Percentiles rank a stretch among this genome's conserved stretches.
phyloP scores from a whole-genome alignment of 2,888 invertebrate genomes.

The Halictus ligatus region DNA sequence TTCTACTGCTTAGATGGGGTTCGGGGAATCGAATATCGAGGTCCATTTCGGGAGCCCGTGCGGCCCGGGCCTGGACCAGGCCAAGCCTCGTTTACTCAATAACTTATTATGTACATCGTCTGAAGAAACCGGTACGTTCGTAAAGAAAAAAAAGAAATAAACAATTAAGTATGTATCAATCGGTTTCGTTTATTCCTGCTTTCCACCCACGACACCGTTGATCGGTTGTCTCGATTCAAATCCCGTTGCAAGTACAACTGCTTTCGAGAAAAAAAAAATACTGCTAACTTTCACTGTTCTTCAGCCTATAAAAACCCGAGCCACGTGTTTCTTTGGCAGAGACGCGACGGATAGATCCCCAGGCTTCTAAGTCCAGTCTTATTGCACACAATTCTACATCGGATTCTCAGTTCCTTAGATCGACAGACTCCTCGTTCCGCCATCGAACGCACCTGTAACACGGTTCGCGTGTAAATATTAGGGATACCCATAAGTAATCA shows the following conservation, averaged over 20 bases:
- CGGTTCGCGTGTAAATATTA: conserved; percentile 11
- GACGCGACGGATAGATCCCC: too few relatives aligned
- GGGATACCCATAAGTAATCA: too few relatives aligned
- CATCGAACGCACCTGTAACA: conserved; percentile 62
- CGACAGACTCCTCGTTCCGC: conserved; percentile 68
- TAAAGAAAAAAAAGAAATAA: conserved; percentile 81
- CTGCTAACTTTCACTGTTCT: neutral
- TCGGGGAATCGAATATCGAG: conserved; percentile 1
- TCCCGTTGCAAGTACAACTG: too few relatives aligned
- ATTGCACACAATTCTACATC: too few relatives aligned
- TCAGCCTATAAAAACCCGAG: neutral
- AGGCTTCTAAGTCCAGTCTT: too few relatives aligned
- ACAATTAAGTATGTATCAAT: conserved; percentile 82
- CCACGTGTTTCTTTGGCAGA: too few relatives aligned
- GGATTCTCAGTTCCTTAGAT: conserved; percentile 26
- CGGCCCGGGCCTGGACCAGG: conserved; percentile 77
- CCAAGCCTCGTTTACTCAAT: conserved; percentile 83
- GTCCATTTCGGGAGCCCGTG: conserved; percentile 59
- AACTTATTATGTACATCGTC: conserved; percentile 83
- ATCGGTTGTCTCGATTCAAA: too few relatives aligned
- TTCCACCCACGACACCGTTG: neutral
- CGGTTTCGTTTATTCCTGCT: conserved; percentile 60
- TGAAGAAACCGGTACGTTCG: conserved; percentile 81
- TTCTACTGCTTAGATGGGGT: conserved; percentile 32
- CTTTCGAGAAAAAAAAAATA: too few relatives aligned